Evolutionary conservation across 2,113 vertebrate genomes (phyloP).

Genomic region (Ctenodactylus gundi): DNA sequence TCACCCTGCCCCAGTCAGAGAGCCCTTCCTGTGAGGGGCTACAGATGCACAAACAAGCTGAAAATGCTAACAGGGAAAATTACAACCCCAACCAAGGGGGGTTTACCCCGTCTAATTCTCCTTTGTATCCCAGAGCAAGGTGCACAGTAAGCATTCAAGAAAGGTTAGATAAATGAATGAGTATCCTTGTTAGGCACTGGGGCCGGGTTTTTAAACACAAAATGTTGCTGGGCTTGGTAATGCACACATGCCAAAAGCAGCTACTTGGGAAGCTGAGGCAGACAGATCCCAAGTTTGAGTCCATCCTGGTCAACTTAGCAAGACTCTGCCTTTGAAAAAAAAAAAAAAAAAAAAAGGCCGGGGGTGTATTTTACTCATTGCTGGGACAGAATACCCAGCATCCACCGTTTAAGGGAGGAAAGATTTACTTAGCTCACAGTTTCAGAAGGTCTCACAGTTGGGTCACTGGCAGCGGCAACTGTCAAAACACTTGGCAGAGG

Average conservation of each 20-base stretch:
- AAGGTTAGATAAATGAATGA: neutral
- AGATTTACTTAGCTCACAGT: too few relatives aligned
- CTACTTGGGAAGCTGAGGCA: neutral
- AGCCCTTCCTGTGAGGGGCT: neutral
- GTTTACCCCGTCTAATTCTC: neutral
- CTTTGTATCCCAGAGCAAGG: neutral
- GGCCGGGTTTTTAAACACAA: neutral
- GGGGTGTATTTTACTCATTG: too few relatives aligned
- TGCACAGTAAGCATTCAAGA: neutral
- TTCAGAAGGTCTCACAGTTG: too few relatives aligned
- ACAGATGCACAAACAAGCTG: neutral
- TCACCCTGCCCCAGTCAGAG: neutral
- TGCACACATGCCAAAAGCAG: neutral
- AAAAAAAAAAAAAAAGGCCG: too few relatives aligned
- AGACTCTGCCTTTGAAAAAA: too few relatives aligned
- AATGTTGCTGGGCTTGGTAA: neutral
- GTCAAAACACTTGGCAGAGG: too few relatives aligned
- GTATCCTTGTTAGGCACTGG: neutral
- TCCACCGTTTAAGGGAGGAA: too few relatives aligned
- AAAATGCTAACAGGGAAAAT: neutral
- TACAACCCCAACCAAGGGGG: neutral
- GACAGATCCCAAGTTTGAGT: neutral
- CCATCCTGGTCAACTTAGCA: neutral
- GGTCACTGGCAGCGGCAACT: too few relatives aligned
- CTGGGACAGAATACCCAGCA: too few relatives aligned